Base-by-base conservation (phyloP, 2,888 invertebrate genomes). In the Pomacea canaliculata region DNA sequence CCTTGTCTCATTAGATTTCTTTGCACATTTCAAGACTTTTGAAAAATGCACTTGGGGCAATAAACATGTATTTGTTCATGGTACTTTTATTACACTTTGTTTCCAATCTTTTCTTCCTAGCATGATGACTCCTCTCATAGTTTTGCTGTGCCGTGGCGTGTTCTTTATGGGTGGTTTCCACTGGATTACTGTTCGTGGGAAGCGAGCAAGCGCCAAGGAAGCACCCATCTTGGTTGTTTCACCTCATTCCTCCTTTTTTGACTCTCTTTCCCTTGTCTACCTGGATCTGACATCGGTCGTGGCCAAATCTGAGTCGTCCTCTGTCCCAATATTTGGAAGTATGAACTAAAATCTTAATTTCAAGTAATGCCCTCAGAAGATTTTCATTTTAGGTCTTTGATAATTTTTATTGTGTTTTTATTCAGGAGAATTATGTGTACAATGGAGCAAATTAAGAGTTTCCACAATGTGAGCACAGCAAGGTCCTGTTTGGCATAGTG, bases 231-330 rank as follows among this genome's bases (percentile, higher is more conserved):
- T 97, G 82, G 95, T 95, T 76, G 93, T 96, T 80, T 97, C 96
- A 10, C 97, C 97, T 7, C 98, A 98, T 91, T 97, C 97, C 60
- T 94, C 95, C 76, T 97, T 95, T 93, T 95, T 96, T 92, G 98
- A 98, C 91, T 95, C 96, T 79, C 93, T 97, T 82, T 94, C 96
- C 78, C 93, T 94, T 88, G 78, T 80, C 51, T 73, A 74, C 71
- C 93, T 96, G 83, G 95, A 95, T n/a, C 95, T 95, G 71, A 96
- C 96, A 48, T 95, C 96, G 85, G 95, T 97, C 89, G 97, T 98
- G 84, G 96, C 97, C 81, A 97, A 96, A 91, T 95, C 94, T 46
- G 96, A 96, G 89, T 95, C 96, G 48, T 94, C 95, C 73, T 92
- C 93, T 80, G 93, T 96, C 87, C 96, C 97, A 78, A 93, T 97